A percentile compares a stretch with the other conserved stretches of the same genome.
Conservation (phyloP, 2,113 vertebrate genomes). For the Ctenomys sociabilis region DNA sequence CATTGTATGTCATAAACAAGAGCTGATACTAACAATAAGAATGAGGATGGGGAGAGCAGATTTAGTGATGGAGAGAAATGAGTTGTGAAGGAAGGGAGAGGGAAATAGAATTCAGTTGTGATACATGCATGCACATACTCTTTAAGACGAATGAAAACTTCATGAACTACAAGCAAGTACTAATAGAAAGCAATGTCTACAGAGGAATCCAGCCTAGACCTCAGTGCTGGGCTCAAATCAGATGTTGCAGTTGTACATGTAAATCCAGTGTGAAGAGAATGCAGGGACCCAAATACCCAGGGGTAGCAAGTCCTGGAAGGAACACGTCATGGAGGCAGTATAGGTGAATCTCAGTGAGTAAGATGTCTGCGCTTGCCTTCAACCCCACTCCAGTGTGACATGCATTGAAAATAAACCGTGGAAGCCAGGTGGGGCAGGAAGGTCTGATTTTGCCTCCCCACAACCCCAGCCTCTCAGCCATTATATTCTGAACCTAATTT, state of each 20-base stretch:
- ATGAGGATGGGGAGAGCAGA: neutral
- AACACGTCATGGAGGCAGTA: neutral
- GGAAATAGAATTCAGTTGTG: neutral
- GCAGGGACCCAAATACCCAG: neutral
- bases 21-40: neutral
- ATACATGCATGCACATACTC: neutral
- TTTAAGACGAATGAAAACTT: neutral
- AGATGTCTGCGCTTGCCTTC: neutral
- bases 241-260: neutral
- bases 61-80: neutral
- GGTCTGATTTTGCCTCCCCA: neutral
- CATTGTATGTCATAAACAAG: neutral
- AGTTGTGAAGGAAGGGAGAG: too few species aligned
- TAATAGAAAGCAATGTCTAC: neutral
- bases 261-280: neutral
- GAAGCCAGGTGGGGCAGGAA: fast-evolving
- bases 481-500: neutral
- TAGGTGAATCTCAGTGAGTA: neutral
- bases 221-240: neutral
- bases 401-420: neutral
- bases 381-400: too few species aligned
- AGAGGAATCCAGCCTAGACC: neutral
- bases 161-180: neutral
- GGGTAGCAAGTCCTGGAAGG: neutral
- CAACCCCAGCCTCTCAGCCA: neutral